These are phyloP conservation scores for Canis aureus DNA, from an alignment of 2,113 vertebrate genomes.

Conservation along the genomic window DNA sequence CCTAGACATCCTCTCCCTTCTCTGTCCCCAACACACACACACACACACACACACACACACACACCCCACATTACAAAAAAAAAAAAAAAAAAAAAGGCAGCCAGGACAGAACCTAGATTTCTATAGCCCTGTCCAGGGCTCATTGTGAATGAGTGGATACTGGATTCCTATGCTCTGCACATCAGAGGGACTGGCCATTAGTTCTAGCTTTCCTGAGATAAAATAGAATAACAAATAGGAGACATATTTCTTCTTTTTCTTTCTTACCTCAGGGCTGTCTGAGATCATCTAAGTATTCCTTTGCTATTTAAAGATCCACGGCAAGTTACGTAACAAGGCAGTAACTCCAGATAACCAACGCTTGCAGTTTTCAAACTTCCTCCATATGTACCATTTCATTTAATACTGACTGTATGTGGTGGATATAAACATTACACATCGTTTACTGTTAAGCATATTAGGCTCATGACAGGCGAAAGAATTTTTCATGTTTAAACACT, in stretches of 20 bases:
- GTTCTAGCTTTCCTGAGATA: not conserved
- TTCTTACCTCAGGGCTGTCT: not conserved
- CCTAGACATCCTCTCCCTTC: rapidly evolving
- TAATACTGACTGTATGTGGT: rapidly evolving
- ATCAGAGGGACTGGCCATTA: not conserved
- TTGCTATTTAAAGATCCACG: not conserved
- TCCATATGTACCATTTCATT: not conserved
- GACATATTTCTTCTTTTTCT: not conserved
- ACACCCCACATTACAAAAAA: not conserved
- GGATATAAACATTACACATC: rapidly evolving
- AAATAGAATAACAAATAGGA: not conserved
- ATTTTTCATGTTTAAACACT: not conserved
- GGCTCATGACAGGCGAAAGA: too few species aligned
- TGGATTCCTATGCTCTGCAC: rapidly evolving
- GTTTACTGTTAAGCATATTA: rapidly evolving
- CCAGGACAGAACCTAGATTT: too few species aligned
- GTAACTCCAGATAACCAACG: not conserved
- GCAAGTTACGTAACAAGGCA: not conserved
- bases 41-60: not conserved
- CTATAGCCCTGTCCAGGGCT: not conserved
- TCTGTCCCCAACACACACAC: not conserved
- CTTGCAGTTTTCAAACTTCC: not conserved
- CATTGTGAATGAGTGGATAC: rapidly evolving
- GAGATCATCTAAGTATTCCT: not conserved
- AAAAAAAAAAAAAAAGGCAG: not conserved